These are phyloP conservation scores for Heliconius charithonia DNA, from an alignment of 2,888 invertebrate species.

Conservation along the genomic window DNA sequence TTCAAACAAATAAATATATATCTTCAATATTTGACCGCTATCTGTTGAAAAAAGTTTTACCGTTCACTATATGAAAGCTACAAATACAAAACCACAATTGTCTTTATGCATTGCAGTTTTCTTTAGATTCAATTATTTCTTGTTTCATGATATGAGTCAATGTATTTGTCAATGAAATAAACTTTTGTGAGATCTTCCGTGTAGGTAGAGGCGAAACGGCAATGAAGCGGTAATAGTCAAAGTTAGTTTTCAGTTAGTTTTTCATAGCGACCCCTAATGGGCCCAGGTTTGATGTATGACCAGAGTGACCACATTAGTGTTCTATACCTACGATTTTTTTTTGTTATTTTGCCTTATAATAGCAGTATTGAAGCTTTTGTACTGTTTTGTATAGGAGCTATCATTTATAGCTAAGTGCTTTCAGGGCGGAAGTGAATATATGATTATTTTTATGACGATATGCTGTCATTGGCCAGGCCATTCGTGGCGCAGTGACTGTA, in stretches of 20 bases:
- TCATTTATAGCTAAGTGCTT: conserved; percentile 24
- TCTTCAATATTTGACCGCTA: conserved; percentile 51
- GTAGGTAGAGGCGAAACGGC: conserved; percentile 41
- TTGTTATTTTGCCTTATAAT: conserved; percentile 48
- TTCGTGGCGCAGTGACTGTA: no score
- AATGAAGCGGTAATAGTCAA: conserved; percentile 60
- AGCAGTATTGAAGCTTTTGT: conserved; percentile 30
- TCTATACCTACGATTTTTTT: conserved; percentile 52
- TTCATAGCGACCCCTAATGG: conserved; percentile 61
- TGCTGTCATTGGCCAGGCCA: no score
- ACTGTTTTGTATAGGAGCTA: conserved; percentile 20
- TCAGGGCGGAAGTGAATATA: neutral
- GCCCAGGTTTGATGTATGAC: conserved; percentile 60
- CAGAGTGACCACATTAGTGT: conserved; percentile 55
- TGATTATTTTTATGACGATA: neutral
- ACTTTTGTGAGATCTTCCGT: conserved; percentile 15
- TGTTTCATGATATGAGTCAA: conserved; percentile 28
- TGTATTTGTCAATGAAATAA: conserved; percentile 39
- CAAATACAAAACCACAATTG: neutral
- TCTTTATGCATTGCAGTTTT: conserved; percentile 16
- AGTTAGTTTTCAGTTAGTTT: conserved; percentile 70
- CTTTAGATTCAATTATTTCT: neutral
- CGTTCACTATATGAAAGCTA: conserved; percentile 26
- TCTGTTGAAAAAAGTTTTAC: conserved; percentile 50
- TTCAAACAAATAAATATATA: conserved; percentile 47